Base-by-base conservation (phyloP, 2,888 invertebrate genomes). In the Disparrhopalites patrizii region DNA sequence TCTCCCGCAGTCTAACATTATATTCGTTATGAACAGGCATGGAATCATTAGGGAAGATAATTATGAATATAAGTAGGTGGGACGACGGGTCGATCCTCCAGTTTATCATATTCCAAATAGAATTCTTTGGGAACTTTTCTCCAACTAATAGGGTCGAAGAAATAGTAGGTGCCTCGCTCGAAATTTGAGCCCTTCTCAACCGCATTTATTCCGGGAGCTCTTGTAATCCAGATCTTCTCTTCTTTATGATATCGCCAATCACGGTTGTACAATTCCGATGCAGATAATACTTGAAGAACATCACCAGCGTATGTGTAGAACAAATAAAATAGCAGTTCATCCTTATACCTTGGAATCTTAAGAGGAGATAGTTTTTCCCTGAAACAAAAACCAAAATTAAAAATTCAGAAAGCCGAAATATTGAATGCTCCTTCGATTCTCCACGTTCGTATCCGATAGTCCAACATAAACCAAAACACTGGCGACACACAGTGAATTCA, bases 201-300 rank as follows among this genome's bases (percentile, higher is more conserved):
- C 79, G 93, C 89, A 76, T 91, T 89, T 85, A 94, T 89, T 76
- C 95, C 95, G 75, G 95, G 95, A 78, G 94, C 94, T 81, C 96
- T 90, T 77, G 96, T 97, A 81, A 97, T 94, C 97, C 97, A 97
- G 78, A 98, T 93, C 81, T 95, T 92, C 81, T 99, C 98, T 80
- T 96, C 95, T 85, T 90, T 97, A 82, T 99, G 98, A 85, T 95
- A 99, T 83, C 99, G 88, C 99, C 99, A 99, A 79, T 99, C 98
- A 79, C 99, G 87, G 82, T 88, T 92, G 82, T 97, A 97, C 81
- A 74, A 63, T 58, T 74, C 74, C 18, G 69, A 64, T 15, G 74
- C 74, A 33, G 74, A 70, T 61, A 74, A 62, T 78, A 98, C 84
- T 85, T 99, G 99, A 83, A 98, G 87, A 77, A 94, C 89, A 84